Conservation (phyloP, 2,888 invertebrate species). For the Acanthopleura granulata region DNA sequence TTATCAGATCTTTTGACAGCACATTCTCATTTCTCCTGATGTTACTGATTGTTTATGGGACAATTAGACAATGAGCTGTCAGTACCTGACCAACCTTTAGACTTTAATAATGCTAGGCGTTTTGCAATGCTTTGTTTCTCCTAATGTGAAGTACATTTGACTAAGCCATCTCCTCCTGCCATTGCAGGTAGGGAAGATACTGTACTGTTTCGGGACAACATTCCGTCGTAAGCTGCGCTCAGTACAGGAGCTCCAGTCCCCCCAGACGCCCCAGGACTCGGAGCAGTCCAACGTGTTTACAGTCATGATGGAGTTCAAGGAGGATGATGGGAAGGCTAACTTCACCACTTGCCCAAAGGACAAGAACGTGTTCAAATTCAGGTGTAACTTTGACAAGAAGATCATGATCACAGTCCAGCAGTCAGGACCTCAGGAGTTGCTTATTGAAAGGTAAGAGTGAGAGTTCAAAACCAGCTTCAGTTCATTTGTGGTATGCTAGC, state of each 20-base stretch:
- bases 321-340: slow-evolving; percentile 66
- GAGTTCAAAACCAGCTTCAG: too few species aligned
- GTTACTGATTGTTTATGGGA: too few species aligned
- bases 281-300: slow-evolving; percentile 84
- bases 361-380: slow-evolving; percentile 73
- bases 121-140: too few species aligned
- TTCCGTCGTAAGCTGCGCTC: slow-evolving; percentile 84
- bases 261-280: slow-evolving; percentile 37
- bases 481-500: too few species aligned
- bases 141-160: not conserved
- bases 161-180: slow-evolving; percentile 25
- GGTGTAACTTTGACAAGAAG: slow-evolving; percentile 87
- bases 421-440: slow-evolving; percentile 74
- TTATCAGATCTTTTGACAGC: too few species aligned
- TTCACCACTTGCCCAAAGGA: slow-evolving; percentile 84
- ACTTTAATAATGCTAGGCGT: too few species aligned
- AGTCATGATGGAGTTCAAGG: slow-evolving; percentile 88
- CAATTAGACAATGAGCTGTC: too few species aligned
- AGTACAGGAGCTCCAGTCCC: slow-evolving; percentile 37
- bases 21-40: too few species aligned
- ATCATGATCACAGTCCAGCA: slow-evolving; percentile 85
- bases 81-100: too few species aligned
- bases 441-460: slow-evolving; percentile 78
- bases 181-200: slow-evolving; percentile 72
- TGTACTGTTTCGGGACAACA: slow-evolving; percentile 90